These are phyloP conservation scores for Oscheius sp. DNA, from an alignment of 2,888 invertebrate species.

Conservation along the genomic window DNA sequence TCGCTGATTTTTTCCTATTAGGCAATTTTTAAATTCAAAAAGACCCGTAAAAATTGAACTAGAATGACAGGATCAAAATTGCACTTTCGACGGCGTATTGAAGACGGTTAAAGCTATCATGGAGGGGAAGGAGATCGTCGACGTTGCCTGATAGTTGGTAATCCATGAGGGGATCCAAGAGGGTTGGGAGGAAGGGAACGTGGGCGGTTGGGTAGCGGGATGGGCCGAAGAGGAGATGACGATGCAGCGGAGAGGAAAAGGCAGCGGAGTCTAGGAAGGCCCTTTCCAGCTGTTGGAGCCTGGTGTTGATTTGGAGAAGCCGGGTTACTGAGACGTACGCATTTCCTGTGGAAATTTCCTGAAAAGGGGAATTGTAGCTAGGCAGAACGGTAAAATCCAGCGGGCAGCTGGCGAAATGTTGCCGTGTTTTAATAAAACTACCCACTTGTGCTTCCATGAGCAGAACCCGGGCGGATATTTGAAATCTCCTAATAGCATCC, in stretches of 20 bases:
- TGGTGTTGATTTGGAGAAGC: slow-evolving; percentile 34
- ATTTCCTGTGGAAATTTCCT: slow-evolving; percentile 36
- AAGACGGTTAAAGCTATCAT: slow-evolving; percentile 48
- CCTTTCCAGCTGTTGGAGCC: slow-evolving; percentile 38
- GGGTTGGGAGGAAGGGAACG: slow-evolving; percentile 37
- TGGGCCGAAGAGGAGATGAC: slow-evolving; percentile 45
- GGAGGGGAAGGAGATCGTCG: slow-evolving; percentile 19
- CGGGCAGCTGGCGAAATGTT: too few relatives aligned
- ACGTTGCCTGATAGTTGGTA: slow-evolving; percentile 29
- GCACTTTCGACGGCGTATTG: slow-evolving; percentile 64
- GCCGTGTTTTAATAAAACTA: not conserved
- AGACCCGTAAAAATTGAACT: not conserved
- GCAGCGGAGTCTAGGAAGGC: slow-evolving; percentile 37
- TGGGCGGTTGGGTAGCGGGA: slow-evolving; percentile 36
- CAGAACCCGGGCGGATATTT: slow-evolving; percentile 25
- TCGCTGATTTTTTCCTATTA: too few relatives aligned
- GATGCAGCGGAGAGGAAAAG: slow-evolving; percentile 38
- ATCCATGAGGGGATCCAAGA: slow-evolving; percentile 58
- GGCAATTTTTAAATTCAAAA: not conserved
- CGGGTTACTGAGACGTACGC: slow-evolving; percentile 12
- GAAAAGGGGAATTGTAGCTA: slow-evolving; percentile 5
- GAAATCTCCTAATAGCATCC: slow-evolving; percentile 38
- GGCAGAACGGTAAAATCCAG: not conserved
- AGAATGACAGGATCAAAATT: slow-evolving; percentile 45
- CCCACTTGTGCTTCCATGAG: slow-evolving; percentile 34